These are phyloP conservation scores for Julus scanicus DNA, from an alignment of 2,888 invertebrate genomes.

Conservation along the genomic window DNA sequence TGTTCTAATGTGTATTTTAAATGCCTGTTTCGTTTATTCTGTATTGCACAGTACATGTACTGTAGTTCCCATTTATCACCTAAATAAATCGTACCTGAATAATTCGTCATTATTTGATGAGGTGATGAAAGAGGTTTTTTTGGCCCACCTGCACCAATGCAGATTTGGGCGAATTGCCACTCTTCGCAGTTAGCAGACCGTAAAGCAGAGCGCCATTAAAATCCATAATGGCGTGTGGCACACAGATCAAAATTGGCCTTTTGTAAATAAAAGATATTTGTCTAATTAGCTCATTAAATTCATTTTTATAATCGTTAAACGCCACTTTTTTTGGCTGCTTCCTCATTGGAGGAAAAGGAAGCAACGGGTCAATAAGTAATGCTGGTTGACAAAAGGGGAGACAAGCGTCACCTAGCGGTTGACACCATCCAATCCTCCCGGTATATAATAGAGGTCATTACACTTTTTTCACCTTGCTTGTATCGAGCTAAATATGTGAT, in stretches of 20 bases:
- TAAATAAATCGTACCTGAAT: background rate
- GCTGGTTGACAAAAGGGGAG: background rate
- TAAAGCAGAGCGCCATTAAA: background rate
- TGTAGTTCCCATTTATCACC: background rate
- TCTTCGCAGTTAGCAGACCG: constrained; percentile 3
- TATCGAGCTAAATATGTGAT: no score
- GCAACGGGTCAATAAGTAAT: background rate
- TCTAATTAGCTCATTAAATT: constrained; percentile 10
- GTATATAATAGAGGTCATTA: background rate
- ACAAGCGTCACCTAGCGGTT: background rate
- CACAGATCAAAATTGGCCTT: background rate
- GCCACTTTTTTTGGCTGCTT: background rate
- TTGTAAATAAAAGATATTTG: background rate
- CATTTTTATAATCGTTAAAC: background rate
- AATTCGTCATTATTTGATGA: background rate
- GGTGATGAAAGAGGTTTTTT: background rate
- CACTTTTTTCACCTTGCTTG: background rate
- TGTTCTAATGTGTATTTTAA: no score
- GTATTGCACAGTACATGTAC: no score
- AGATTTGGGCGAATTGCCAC: constrained; percentile 1
- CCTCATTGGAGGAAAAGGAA: constrained; percentile 11
- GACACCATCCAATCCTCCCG: background rate
- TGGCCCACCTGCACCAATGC: background rate
- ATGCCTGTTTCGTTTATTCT: no score
- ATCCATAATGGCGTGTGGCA: constrained; percentile 2